Percentiles rank a stretch among this genome's conserved stretches.
Conservation (phyloP, 2,113 vertebrate species). For the Syngnathoides biaculeatus region DNA sequence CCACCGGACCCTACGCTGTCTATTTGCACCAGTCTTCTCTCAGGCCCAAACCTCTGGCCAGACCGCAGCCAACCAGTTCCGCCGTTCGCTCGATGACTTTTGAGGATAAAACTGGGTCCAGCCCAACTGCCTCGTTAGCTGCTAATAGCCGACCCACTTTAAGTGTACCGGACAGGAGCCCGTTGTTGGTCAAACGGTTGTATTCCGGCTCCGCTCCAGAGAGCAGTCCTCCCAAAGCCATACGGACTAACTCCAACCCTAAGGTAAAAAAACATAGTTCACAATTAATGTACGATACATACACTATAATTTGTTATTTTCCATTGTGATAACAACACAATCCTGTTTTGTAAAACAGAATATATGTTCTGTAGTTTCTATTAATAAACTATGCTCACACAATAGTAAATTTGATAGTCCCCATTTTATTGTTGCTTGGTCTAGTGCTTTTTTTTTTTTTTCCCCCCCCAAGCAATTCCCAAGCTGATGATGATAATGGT, state of each 20-base stretch:
- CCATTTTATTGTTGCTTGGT: too few relatives aligned
- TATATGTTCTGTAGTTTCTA: too few relatives aligned
- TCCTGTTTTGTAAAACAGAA: too few relatives aligned
- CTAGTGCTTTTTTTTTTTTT: too few relatives aligned
- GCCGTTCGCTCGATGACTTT: conserved; percentile 78
- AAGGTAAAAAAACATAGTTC: conserved; percentile 48
- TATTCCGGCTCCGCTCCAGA: conserved; percentile 41
- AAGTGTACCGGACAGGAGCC: conserved; percentile 42
- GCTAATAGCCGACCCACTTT: conserved; percentile 13
- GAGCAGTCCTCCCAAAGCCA: conserved; percentile 71
- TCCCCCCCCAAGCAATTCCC: too few relatives aligned
- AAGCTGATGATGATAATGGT: too few relatives aligned
- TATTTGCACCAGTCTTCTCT: conserved; percentile 80
- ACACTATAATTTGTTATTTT: background rate
- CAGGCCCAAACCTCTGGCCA: conserved; percentile 61
- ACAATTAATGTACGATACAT: background rate
- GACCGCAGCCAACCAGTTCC: conserved; percentile 74
- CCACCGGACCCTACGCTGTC: conserved; percentile 76
- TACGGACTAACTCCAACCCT: conserved; percentile 47
- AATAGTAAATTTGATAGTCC: too few relatives aligned
- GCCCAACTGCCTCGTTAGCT: conserved; percentile 16
- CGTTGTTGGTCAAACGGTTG: conserved; percentile 69
- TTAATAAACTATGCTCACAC: too few relatives aligned
- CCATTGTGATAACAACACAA: too few relatives aligned
- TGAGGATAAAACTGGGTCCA: conserved; percentile 62